Base-by-base conservation (phyloP, 2,888 invertebrate genomes). In the Acleris emargana region DNA sequence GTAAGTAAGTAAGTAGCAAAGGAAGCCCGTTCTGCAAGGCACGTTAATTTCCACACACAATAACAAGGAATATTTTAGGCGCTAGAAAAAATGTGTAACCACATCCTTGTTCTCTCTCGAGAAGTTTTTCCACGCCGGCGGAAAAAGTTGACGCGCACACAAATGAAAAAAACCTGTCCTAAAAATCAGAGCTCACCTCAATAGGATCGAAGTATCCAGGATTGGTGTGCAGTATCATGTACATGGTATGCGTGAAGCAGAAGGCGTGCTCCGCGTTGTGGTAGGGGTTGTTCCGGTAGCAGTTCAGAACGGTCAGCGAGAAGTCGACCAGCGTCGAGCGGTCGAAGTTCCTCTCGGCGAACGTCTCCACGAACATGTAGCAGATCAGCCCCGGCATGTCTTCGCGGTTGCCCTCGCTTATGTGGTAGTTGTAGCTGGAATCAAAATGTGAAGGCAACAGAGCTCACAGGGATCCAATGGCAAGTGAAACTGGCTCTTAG, bases 251-350 rank as follows among this genome's bases (percentile, higher is more conserved):
- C 0, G 93, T 91, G 59, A 94, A 94, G 61, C 91, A 93, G 78
- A 95, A 94, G 0, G 94, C 95, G 71, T 95, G 95, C 59, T 94
- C 93, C 1, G 94, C 93, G 77, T 94, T 94, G 72, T 95, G 95
- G 73, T 94, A 95, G 0, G 94, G 92, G 71, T 94, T 94, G 47
- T 84, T 71, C 3, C 94, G 82, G 72, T 95, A 95, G 67, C 87
- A 84, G 17, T 74, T 67, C 1, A 92, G 78, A 1, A 93, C 83
- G 1, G 93, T 91, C 13, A 94, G 79, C 0, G 93, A 82, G 73
- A 94, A 94, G 73, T 91, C 87, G 0, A 89, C 89, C 20, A 93
- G 71, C 2, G 72, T 72, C 0, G 71, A 67, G 7, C 86, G 70
- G 13, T 93, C 87, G 62, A 93, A 85, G 58, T 85, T 82, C 0